Conservation (phyloP, 2,797 vertebrate genomes). For the Anas bernieri region DNA sequence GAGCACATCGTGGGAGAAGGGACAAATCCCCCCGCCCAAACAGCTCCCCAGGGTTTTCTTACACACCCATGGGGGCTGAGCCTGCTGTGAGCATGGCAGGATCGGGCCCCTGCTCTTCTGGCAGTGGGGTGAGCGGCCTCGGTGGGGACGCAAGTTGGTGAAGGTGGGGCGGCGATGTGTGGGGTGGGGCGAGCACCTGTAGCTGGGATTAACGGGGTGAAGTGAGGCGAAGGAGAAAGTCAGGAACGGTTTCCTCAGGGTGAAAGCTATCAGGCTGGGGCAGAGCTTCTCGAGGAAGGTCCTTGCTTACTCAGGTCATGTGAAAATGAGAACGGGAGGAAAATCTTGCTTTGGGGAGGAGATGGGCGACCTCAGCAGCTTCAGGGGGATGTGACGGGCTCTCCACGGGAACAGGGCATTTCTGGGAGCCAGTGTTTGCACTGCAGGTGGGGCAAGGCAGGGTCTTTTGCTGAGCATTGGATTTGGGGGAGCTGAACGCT, state of each 20-base stretch:
- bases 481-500: neutral
- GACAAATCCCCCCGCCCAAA: neutral
- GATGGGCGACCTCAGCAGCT: neutral
- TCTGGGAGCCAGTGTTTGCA: neutral
- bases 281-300: neutral
- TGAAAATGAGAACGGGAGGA: neutral
- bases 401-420: neutral
- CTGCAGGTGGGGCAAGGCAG: accelerated
- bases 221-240: conserved; percentile 48
- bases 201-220: conserved; percentile 44
- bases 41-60: neutral
- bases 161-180: neutral
- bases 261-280: conserved; percentile 3
- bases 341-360: neutral
- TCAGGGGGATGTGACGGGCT: neutral
- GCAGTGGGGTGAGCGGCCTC: neutral
- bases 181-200: neutral
- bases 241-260: conserved; percentile 22
- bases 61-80: neutral
- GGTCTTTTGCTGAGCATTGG: neutral
- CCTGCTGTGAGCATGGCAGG: neutral
- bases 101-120: neutral
- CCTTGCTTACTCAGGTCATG: accelerated
- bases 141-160: accelerated
- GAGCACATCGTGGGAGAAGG: neutral